These are phyloP conservation scores for Pyxicephalus adspersus DNA, from an alignment of 2,113 vertebrate genomes.

Conservation along the genomic window DNA sequence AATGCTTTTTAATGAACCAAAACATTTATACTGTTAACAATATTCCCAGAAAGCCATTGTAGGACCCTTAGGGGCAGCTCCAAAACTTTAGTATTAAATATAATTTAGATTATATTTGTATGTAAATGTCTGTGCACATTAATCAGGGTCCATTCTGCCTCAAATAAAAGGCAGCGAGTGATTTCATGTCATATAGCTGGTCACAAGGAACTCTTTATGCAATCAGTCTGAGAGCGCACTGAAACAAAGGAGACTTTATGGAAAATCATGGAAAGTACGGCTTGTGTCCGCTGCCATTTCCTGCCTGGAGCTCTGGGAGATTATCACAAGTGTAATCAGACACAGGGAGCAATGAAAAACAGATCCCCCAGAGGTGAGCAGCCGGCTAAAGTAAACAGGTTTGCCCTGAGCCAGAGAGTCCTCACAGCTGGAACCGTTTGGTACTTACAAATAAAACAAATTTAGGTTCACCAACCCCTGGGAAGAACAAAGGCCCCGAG, in stretches of 20 bases:
- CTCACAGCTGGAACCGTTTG: constrained; percentile 23
- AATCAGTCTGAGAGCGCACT: constrained; percentile 1
- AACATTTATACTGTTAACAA: too few relatives aligned
- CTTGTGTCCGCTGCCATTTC: neutral
- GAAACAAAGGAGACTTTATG: constrained; percentile 49
- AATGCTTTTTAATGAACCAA: too few relatives aligned
- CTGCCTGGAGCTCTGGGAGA: constrained; percentile 49
- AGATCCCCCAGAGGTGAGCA: constrained; percentile 33
- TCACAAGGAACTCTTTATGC: constrained; percentile 43
- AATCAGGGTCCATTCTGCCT: neutral
- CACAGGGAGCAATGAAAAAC: constrained; percentile 52
- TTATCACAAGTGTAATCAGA: constrained; percentile 49
- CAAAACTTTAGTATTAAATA: neutral
- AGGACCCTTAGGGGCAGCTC: too few relatives aligned
- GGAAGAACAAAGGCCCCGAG: neutral
- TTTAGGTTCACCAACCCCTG: constrained; percentile 38
- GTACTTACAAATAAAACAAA: constrained; percentile 35
- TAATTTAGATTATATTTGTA: neutral
- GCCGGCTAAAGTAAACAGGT: constrained; percentile 50
- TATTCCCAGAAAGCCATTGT: too few relatives aligned
- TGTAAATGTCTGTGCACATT: neutral
- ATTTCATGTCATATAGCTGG: neutral
- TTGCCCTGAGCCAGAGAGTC: neutral
- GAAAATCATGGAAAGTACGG: constrained; percentile 43
- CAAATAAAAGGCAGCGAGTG: neutral